Base-by-base conservation (phyloP, 2,888 invertebrate species). In the Empis stercorea region DNA sequence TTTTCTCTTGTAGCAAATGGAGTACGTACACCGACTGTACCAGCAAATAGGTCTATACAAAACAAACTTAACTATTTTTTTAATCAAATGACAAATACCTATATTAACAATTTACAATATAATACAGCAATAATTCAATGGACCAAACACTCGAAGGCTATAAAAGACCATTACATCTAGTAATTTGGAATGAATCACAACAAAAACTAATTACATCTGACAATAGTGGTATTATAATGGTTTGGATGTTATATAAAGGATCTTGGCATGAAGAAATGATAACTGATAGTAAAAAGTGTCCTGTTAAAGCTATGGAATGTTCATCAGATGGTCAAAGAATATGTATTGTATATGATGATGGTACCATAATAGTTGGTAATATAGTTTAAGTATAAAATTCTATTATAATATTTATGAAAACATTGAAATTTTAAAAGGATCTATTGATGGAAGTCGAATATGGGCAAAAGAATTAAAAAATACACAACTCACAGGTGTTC, bases 191-290 rank as follows among this genome's bases (percentile, higher is more conserved):
- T 73, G 95, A 97, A 70, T 80, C 84, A 1, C 87, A 92, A 65
- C 93, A 96, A 61, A 97, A 97, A 66, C 70, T 99, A 49, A 97
- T 97, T 0, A 94, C 95, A 0, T 94, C 95, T 64, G 99, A 99
- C 72, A 83, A 88, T 55, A 87, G 88, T 73, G 99, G 99, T 1
- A 85, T 97, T 7, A 97, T 99, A 50, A 94, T 97, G 66, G 97
- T 99, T 2, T 99, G 99, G 99, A 94, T 94, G 87, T 71, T 95
- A 30, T 94, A 96, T 66, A 96, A 96, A 71, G 92, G 89, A 15
- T 84, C 88, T 0, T 96, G 95, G 95, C 93, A 92, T 71, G 95
- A 97, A 71, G 97, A 99, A 71, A 99, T 97, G 97, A 95, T 97
- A 56, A 99, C 99, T 67, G 97, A 97, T 68, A 79, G 97, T 49